Base-by-base conservation (phyloP, 2,888 invertebrate genomes). In the Sericinus montela region DNA sequence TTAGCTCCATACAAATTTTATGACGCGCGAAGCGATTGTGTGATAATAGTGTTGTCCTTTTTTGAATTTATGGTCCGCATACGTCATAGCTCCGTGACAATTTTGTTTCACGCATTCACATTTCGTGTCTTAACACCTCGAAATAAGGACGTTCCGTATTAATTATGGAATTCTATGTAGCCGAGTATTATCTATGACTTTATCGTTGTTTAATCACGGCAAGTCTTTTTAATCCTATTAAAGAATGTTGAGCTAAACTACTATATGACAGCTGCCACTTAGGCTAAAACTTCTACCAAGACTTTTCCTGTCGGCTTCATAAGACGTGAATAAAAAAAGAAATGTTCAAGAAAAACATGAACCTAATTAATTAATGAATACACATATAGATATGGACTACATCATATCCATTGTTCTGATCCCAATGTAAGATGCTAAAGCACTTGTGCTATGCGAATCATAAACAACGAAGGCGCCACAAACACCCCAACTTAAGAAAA, bases 1-100 rank as follows among this genome's bases (percentile, higher is more conserved):
- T 32, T 37, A 50, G 51, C 52, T 42, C 57, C 58, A 62, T 58
- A 60, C 62, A 57, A 58, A 59, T 62, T 62, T 65, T 66, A 72
- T 77, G 73, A 75, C 72, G 74, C 54, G 54, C 67, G 45, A 45
- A 54, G 65, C 80, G 69, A 86, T 87, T 87, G 87, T 87, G 85
- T 87, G 86, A 78, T 87, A 87, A 86, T 85, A 67, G 60, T 59
- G 65, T 15, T 60, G 57, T 67, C 84, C 84, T 75, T 84, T 79
- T 76, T 69, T 59, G 75, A 68, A 67, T 68, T 73, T 81, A 86
- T 84, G 84, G 86, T 48, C 56, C 63, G 58, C 64, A 59, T 57
- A 77, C 85, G 85, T 84, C 83, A 86, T 56, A 32, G 35, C 10
- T 9, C 25, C 29, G 34, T 35, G 32, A 32, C 40, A 43, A 40